Conservation (phyloP, 2,797 vertebrate species). For the Crocodylus rhombifer region DNA sequence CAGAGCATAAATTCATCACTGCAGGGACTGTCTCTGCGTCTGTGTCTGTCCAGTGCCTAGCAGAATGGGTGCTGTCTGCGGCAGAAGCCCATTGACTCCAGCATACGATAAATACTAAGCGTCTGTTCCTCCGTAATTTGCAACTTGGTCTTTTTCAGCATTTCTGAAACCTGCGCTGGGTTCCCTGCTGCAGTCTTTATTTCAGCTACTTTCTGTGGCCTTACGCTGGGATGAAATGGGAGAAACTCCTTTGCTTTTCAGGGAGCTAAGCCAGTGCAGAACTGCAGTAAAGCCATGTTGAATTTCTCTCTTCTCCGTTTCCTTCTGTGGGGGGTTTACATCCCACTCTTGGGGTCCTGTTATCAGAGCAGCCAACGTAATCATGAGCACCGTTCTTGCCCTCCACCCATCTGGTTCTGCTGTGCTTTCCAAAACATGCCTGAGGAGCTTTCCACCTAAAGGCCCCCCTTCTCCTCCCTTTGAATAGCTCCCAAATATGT, state of each 20-base stretch:
- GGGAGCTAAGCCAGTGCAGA: background rate
- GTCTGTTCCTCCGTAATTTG: background rate
- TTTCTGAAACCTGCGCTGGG: background rate
- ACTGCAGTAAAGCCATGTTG: background rate
- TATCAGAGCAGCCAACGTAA: background rate
- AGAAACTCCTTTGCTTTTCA: background rate
- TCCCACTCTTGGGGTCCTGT: background rate
- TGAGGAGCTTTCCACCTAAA: background rate
- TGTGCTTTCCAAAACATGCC: background rate
- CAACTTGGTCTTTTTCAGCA: background rate
- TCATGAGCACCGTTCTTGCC: background rate
- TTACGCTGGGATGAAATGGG: background rate
- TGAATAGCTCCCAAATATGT: background rate
- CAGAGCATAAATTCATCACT: background rate
- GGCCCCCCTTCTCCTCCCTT: background rate
- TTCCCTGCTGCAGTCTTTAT: background rate
- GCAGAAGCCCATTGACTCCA: background rate
- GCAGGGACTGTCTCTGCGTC: background rate
- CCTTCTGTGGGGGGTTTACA: background rate
- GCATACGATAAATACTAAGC: background rate
- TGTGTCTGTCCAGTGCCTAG: background rate
- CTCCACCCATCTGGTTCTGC: background rate
- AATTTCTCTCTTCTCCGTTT: too few species aligned
- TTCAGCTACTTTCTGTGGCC: background rate
- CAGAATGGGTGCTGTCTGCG: background rate